Base-by-base conservation (phyloP, 2,113 vertebrate species). In the Epinephelus moara region DNA sequence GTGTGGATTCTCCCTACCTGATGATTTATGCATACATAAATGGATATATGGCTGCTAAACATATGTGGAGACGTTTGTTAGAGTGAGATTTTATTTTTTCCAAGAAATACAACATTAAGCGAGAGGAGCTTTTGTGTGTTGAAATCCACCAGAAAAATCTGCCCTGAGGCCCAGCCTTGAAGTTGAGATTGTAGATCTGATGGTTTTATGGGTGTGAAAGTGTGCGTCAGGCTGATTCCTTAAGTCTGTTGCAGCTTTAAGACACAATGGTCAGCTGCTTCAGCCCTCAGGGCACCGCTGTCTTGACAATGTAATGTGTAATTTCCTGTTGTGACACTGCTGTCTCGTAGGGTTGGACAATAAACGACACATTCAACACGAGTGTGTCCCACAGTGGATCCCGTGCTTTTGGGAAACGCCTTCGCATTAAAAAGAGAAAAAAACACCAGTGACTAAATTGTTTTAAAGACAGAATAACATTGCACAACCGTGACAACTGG, bases 271-370 rank as follows among this genome's bases (percentile, higher is more conserved):
- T 81, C 84, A 80, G 67, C 63, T 71, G 45, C 45, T 70, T 49
- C 76, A 49, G 61, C 47, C 86, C 45, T 84, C 4, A 14, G 19
- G 76, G 66, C 80, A 52, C 53, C 15, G 55, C 70, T 71, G 81
- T 75, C 68, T 66, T 80, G 21, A 76, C 62, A 45, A 15, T 33
- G 37, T 74, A 52, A 68, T 70, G 73, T 85, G 66, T 70, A 79
- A 89, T 87, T 88, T 93, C 87, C 92, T 92, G 85, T 89, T 91
- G 64, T 90, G 89, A 85, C 85, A 87, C 66, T 17, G 14, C 74
- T 67, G 84, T 81, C 80, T 75, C 14, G 25, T 30, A 78, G 76
- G 71, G 59, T 86, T 86, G 85, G 78, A 33, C 76, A 80, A 77
- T 67, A 70, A 66, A 75, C 83, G 49, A 83, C 63, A 81, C 81